Evolutionary conservation across 2,888 invertebrate species (phyloP).

Genomic region (Eumacrocentrus americanus): DNA sequence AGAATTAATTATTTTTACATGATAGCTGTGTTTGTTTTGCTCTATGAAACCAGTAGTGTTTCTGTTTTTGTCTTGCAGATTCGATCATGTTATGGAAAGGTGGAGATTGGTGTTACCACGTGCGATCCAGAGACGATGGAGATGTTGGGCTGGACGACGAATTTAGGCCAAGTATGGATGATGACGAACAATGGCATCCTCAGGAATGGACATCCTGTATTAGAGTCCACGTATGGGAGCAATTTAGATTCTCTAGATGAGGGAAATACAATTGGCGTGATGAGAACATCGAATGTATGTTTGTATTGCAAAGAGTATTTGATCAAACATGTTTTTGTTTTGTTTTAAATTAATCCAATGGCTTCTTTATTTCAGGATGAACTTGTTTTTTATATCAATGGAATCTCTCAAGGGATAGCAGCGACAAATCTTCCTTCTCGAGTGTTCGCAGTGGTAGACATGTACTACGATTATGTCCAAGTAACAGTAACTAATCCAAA

Average conservation of each 20-base stretch:
- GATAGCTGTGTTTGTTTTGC: too few relatives aligned
- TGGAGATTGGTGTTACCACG: slow-evolving; percentile 78
- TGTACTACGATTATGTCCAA: slow-evolving; percentile 85
- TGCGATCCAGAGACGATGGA: slow-evolving; percentile 73
- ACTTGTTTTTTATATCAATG: slow-evolving; percentile 87
- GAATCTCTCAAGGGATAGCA: slow-evolving; percentile 86
- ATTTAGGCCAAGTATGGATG: slow-evolving; percentile 86
- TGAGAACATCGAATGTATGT: slow-evolving; percentile 76
- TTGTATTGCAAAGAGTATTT: not conserved
- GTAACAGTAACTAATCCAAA: slow-evolving; percentile 67
- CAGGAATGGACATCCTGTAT: slow-evolving; percentile 80
- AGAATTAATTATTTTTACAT: too few relatives aligned
- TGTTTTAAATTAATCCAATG: not conserved
- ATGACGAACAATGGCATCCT: slow-evolving; percentile 88
- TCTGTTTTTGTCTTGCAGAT: slow-evolving; percentile 64
- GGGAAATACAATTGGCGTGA: slow-evolving; percentile 84
- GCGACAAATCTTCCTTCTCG: slow-evolving; percentile 77
- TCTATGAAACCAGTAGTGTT: too few relatives aligned
- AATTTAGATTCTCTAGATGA: slow-evolving; percentile 83
- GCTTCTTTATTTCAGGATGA: slow-evolving; percentile 68
- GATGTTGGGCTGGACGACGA: slow-evolving; percentile 78
- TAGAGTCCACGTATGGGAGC: slow-evolving; percentile 81
- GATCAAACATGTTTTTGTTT: not conserved
- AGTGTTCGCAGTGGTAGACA: slow-evolving; percentile 79
- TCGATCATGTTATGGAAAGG: slow-evolving; percentile 78